phyloP scores from a whole-genome alignment of 1,140 invertebrate species.

The Dendrolimus kikuchii region DNA sequence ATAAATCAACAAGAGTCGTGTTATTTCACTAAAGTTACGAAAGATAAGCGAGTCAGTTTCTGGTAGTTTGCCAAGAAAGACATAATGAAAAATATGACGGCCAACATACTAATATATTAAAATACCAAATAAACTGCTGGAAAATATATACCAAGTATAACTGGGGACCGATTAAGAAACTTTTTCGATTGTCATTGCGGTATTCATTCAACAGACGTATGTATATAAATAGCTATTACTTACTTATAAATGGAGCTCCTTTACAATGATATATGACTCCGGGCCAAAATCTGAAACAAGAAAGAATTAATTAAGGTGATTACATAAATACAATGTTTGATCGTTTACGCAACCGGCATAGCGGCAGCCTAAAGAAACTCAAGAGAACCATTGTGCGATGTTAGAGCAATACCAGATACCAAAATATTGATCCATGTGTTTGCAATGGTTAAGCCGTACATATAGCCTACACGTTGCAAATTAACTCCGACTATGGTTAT shows the following conservation, averaged over 20 bases:
- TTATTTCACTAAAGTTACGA: conserved; percentile 37
- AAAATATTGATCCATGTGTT: too few relatives aligned
- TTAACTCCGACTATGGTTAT: too few relatives aligned
- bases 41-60: conserved; percentile 47
- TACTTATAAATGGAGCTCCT: conserved; percentile 56
- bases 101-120: conserved; percentile 41
- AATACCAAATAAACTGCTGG: conserved; percentile 43
- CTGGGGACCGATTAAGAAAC: too few relatives aligned
- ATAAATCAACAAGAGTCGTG: conserved; percentile 21
- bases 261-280: conserved; percentile 65
- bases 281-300: conserved; percentile 60
- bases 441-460: too few relatives aligned
- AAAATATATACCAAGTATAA: conserved; percentile 23
- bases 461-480: too few relatives aligned
- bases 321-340: not conserved
- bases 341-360: too few relatives aligned
- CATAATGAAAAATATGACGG: conserved; percentile 52
- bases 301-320: conserved; percentile 8
- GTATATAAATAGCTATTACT: conserved; percentile 21
- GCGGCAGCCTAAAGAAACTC: too few relatives aligned
- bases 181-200: conserved; percentile 7
- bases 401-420: too few relatives aligned
- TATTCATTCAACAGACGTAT: not conserved
- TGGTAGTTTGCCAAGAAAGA: conserved; percentile 52
- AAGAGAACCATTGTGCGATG: too few relatives aligned